These are phyloP conservation scores for Acanthornis magna DNA, from an alignment of 2,797 vertebrate species.

Conservation along the genomic window DNA sequence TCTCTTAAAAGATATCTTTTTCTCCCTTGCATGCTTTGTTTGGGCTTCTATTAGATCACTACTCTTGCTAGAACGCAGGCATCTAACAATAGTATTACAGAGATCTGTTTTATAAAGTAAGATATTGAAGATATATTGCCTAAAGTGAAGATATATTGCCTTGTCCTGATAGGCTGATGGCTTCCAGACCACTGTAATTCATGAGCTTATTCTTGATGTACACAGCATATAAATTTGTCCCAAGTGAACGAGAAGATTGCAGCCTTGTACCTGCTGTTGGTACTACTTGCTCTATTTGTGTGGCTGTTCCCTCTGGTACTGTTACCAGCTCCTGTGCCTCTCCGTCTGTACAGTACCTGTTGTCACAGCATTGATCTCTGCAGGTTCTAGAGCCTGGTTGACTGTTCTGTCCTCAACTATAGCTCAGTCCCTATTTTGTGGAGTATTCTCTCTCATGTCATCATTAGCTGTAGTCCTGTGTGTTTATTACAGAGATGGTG, in stretches of 20 bases:
- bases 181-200: not conserved
- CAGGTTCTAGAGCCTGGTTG: not conserved
- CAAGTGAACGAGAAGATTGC: not conserved
- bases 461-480: not conserved
- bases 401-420: not conserved
- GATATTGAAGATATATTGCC: not conserved
- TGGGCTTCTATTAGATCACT: not conserved
- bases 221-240: not conserved
- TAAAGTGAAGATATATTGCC: too few relatives aligned
- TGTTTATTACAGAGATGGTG: not conserved
- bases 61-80: not conserved
- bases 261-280: not conserved
- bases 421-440: not conserved
- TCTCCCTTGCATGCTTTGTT: not conserved
- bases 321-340: not conserved
- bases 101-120: not conserved
- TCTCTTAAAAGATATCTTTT: not conserved
- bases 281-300: not conserved
- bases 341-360: accelerated
- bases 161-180: not conserved
- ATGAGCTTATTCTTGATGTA: not conserved
- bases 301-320: not conserved
- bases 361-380: not conserved
- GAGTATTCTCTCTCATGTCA: not conserved
- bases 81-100: not conserved